Conservation (phyloP, 2,888 invertebrate species). For the Carcina quercana region DNA sequence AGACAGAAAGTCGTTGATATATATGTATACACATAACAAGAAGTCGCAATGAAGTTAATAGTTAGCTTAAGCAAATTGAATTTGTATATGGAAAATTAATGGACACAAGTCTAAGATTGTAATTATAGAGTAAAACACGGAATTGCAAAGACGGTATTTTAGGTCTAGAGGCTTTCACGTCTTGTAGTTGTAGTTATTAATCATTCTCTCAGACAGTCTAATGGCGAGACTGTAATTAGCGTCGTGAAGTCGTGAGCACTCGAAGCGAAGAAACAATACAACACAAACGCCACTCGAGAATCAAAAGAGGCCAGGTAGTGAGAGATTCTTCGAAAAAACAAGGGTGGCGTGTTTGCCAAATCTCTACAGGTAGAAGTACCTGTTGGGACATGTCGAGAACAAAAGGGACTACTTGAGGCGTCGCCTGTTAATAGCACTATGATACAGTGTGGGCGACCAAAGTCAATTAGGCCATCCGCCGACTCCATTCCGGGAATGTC, state of each 20-base stretch:
- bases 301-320: constrained; percentile 44
- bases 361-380: constrained; percentile 59
- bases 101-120: too few relatives aligned
- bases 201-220: constrained; percentile 45
- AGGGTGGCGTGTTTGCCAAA: constrained; percentile 41
- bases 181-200: constrained; percentile 40
- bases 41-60: not conserved
- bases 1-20: too few relatives aligned
- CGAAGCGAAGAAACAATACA: constrained; percentile 27
- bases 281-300: constrained; percentile 38
- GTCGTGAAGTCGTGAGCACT: constrained; percentile 24
- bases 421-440: constrained; percentile 58
- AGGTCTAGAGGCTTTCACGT: constrained; percentile 35
- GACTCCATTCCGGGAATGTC: constrained; percentile 70
- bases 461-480: constrained; percentile 73
- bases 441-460: constrained; percentile 67
- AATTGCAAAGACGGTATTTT: constrained; percentile 38
- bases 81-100: too few relatives aligned
- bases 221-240: constrained; percentile 49
- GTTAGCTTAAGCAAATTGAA: not conserved
- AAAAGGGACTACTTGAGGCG: constrained; percentile 64
- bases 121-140: constrained; percentile 28
- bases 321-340: constrained; percentile 29
- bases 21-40: not conserved
- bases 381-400: constrained; percentile 53